A percentile compares a stretch with the other conserved stretches of the same genome.
Evolutionary conservation across 1,140 invertebrate genomes (phyloP).

Genomic region (Liolophura sinensis): DNA sequence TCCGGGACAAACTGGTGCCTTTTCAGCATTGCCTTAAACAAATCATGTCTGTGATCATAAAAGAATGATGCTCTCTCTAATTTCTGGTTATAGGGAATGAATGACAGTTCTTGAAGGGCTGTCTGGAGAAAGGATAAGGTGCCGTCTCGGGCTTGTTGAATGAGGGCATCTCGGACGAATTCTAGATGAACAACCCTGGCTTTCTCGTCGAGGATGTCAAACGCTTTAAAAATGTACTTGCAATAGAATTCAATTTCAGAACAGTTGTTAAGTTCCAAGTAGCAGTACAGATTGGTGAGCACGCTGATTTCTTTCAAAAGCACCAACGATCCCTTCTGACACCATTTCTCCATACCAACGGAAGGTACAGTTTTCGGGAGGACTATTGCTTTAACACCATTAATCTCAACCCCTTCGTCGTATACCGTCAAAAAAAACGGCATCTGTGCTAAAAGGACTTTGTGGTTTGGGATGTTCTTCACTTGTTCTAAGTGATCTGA

Average conservation of each 20-base stretch:
- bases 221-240: conserved; percentile 18
- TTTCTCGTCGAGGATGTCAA: conserved; percentile 5
- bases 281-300: conserved; percentile 7
- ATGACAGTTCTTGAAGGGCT: conserved; percentile 7
- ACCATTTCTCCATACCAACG: conserved; percentile 19
- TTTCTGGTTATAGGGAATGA: background rate
- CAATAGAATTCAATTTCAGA: conserved; percentile 18
- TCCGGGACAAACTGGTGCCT: conserved; percentile 15
- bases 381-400: background rate
- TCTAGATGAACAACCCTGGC: conserved; percentile 17
- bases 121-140: background rate
- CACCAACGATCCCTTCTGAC: conserved; percentile 6
- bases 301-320: conserved; percentile 9
- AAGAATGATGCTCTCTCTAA: conserved; percentile 19
- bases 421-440: conserved; percentile 6
- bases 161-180: conserved; percentile 10
- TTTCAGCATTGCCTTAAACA: conserved; percentile 24
- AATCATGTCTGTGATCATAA: conserved; percentile 16
- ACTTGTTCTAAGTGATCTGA: background rate
- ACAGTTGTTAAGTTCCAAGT: conserved; percentile 8
- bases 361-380: background rate
- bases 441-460: conserved; percentile 4
- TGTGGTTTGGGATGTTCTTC: background rate
- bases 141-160: background rate
- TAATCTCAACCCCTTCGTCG: background rate